phyloP scores from a whole-genome alignment of 2,797 vertebrate genomes.

The Hipposideros larvatus region DNA sequence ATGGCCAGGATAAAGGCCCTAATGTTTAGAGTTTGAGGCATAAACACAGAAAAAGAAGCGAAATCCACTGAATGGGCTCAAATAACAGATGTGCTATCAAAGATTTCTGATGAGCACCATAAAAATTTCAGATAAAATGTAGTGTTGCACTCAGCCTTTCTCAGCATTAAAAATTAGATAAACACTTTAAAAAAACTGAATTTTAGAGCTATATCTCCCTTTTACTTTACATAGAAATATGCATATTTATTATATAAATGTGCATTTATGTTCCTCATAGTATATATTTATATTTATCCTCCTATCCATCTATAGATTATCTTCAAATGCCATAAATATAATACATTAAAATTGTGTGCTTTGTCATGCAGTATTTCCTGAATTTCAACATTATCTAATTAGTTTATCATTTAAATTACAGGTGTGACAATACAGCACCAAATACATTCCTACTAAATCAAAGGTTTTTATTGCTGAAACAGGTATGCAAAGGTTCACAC shows the following conservation, averaged over 20 bases:
- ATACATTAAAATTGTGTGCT: not conserved
- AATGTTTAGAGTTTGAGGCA: not conserved
- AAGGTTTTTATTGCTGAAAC: not conserved
- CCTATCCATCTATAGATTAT: not conserved
- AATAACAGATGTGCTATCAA: not conserved
- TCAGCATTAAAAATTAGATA: not conserved
- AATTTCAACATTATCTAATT: not conserved
- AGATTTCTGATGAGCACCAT: not conserved
- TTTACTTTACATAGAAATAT: not conserved
- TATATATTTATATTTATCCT: not conserved
- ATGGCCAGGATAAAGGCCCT: not conserved
- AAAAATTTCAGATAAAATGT: slow-evolving; percentile 4
- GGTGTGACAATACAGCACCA: not conserved
- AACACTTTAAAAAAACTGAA: not conserved
- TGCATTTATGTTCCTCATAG: not conserved
- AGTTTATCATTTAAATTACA: not conserved
- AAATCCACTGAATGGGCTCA: not conserved
- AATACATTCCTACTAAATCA: not conserved
- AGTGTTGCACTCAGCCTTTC: not conserved
- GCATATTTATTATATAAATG: not conserved
- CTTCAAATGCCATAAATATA: not conserved
- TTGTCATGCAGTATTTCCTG: not conserved
- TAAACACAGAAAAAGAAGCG: not conserved
- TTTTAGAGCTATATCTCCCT: not conserved
- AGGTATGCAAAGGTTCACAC: not conserved